phyloP scores from a whole-genome alignment of 2,113 vertebrate genomes.

The Oryzias javanicus region DNA sequence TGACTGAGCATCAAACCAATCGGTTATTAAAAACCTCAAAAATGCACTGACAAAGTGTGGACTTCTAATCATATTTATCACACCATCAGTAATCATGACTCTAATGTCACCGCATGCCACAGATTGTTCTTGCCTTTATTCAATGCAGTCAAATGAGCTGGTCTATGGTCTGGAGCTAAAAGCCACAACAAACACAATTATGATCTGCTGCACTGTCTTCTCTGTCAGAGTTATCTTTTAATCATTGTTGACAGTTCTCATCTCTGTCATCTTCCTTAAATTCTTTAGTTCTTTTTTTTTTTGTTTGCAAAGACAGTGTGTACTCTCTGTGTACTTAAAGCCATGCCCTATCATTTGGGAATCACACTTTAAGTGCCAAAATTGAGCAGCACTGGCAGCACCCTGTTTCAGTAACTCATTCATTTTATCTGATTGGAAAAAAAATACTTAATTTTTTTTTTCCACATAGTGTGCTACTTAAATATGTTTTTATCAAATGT shows the following conservation, averaged over 20 bases:
- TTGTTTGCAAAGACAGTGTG: not conserved
- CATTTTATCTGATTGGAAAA: no score
- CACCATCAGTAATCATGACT: no score
- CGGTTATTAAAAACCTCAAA: no score
- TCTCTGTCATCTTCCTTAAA: not conserved
- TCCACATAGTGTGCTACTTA: no score
- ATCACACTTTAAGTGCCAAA: conserved; percentile 1
- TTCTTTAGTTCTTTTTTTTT: not conserved
- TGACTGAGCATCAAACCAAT: no score
- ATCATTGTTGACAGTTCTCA: conserved; percentile 5
- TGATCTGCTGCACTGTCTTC: not conserved
- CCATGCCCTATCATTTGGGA: not conserved
- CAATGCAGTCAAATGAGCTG: not conserved
- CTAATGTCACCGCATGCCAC: no score
- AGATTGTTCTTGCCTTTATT: not conserved
- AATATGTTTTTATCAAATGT: no score
- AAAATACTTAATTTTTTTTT: no score
- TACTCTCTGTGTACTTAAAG: not conserved
- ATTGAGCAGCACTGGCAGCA: not conserved
- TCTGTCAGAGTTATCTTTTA: conserved; percentile 1
- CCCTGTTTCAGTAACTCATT: no score
- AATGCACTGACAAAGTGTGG: no score
- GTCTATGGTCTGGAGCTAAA: not conserved
- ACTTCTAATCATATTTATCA: no score
- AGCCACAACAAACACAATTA: conserved; percentile 1